Conservation (phyloP, 2,888 invertebrate genomes). For the Clivina fossor region DNA sequence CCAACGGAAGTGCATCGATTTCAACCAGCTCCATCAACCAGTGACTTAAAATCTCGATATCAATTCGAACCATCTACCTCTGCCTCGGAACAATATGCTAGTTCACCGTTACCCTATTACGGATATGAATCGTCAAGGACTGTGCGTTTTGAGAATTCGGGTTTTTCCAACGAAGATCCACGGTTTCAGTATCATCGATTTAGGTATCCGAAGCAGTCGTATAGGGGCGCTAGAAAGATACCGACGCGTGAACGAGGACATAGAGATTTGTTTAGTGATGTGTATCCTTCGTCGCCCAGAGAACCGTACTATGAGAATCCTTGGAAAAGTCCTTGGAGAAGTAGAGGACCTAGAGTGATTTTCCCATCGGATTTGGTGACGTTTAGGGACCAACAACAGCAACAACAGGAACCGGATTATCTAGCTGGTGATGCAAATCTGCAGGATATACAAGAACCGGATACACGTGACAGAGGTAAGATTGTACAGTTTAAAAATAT, state of each 20-base stretch:
- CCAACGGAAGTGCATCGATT: constrained; percentile 11
- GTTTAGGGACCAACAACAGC: constrained; percentile 49
- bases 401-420: constrained; percentile 48
- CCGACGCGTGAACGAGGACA: constrained; percentile 25
- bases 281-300: constrained; percentile 7
- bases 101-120: constrained; percentile 38
- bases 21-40: not conserved
- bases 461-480: constrained; percentile 68
- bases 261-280: constrained; percentile 14
- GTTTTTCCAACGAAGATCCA: constrained; percentile 17
- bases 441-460: constrained; percentile 59
- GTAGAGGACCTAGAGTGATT: constrained; percentile 51
- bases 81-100: constrained; percentile 19
- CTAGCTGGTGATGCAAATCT: constrained; percentile 53
- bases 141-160: constrained; percentile 20
- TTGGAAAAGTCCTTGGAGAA: constrained; percentile 44
- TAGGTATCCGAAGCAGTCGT: constrained; percentile 20
- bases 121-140: constrained; percentile 38
- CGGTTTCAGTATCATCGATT: constrained; percentile 19
- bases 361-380: constrained; percentile 53
- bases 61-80: constrained; percentile 16
- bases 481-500: too few species aligned
- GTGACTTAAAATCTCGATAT: too few species aligned
- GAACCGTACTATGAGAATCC: constrained; percentile 17
- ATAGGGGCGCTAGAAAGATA: constrained; percentile 21